Conservation (phyloP, 1,140 invertebrate genomes). For the Leptinotarsa lineolata region DNA sequence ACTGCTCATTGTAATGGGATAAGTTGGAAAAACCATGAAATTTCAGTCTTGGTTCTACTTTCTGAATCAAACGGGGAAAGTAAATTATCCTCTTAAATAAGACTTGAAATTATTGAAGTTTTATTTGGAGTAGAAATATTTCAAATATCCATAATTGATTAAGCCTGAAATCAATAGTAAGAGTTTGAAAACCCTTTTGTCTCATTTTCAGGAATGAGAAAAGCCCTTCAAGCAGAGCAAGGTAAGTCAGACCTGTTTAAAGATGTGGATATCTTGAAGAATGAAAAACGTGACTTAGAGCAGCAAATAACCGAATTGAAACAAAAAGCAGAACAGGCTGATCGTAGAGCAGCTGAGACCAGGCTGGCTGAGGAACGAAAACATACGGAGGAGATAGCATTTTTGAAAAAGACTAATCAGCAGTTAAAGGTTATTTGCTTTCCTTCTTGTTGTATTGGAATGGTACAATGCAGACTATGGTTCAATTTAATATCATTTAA, state of each 20-base stretch:
- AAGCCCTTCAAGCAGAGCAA: slow-evolving; percentile 85
- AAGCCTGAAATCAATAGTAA: no score
- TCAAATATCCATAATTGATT: no score
- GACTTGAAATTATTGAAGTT: no score
- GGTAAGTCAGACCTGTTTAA: slow-evolving; percentile 74
- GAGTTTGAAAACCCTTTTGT: no score
- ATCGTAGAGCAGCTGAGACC: slow-evolving; percentile 82
- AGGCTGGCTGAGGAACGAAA: slow-evolving; percentile 86
- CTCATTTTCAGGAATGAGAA: slow-evolving; percentile 71
- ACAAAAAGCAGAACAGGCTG: slow-evolving; percentile 81
- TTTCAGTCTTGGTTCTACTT: no score
- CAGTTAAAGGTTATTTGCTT: slow-evolving; percentile 78
- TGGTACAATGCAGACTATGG: no score
- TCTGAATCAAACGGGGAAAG: no score
- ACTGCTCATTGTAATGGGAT: no score
- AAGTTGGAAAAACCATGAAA: no score
- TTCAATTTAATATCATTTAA: no score
- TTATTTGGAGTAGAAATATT: no score
- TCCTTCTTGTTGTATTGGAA: neutral
- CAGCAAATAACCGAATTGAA: slow-evolving; percentile 80
- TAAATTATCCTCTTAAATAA: no score
- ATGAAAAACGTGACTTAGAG: slow-evolving; percentile 73
- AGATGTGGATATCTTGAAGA: slow-evolving; percentile 60
- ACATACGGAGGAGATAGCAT: slow-evolving; percentile 87
- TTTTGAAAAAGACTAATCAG: slow-evolving; percentile 90